Base-by-base conservation (phyloP, 1,140 invertebrate species). In the Lordiphosa stackelbergi region DNA sequence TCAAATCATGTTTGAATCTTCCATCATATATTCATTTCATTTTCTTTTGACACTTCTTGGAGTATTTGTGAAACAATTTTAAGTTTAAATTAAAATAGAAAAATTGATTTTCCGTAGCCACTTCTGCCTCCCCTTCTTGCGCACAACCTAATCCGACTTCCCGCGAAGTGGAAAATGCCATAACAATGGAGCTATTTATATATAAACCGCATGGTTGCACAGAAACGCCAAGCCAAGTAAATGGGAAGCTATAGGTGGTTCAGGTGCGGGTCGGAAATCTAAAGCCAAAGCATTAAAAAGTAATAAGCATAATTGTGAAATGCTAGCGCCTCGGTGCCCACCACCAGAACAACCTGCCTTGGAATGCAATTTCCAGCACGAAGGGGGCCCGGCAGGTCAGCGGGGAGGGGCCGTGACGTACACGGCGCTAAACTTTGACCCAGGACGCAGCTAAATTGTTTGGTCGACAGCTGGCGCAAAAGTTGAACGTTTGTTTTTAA, bases 251-350 rank as follows among this genome's bases (percentile, higher is more conserved):
- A 24, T 24, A 31, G 52, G 48, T 9, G n/a, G 34, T 5, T 61
- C 56, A 66, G 56, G 69, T 57, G 45, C 28, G 11, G 19, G 19
- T 19, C 34, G 51, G 61, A 41, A 51, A 42, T 68, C 37, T 45
- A 52, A 52, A 73, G 69, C 41, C 49, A 59, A 52, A 51, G 62
- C 74, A 78, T 78, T 78, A 78, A 78, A 78, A 78, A 74, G 70
- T 74, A 78, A 81, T 78, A 74, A 78, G 73, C 74, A 81, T 81
- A 78, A 78, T 78, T 78, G 75, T 78, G 56, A 74, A 70, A 74
- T 66, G 78, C 69, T 63, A 31, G 56, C 68, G 38, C 13, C 12
- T 16, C 6, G 24, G 16, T 40, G 37, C 22, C n/a, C 43, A 46
- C 7, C 24, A 36, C 19, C 24, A 28, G 22, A 31, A 7, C 28